Evolutionary conservation across 2,888 invertebrate species (phyloP).

Genomic region (Diogma glabrata): DNA sequence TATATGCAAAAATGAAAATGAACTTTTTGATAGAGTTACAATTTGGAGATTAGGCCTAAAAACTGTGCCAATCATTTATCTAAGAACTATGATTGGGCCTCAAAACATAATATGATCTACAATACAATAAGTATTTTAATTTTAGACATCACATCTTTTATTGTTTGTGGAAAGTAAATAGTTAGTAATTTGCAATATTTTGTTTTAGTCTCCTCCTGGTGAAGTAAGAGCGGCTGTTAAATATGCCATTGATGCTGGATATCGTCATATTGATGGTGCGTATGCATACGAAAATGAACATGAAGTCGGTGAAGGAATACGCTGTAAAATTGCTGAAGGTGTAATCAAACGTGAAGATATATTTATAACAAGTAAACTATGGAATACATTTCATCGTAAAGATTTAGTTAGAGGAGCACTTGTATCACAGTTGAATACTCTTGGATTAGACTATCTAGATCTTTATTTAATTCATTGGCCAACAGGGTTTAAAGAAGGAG

Average conservation of each 20-base stretch:
- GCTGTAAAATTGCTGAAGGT: conserved; percentile 49
- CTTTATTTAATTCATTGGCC: conserved; percentile 76
- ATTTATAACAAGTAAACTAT: conserved; percentile 45
- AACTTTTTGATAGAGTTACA: too few relatives aligned
- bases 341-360: conserved; percentile 54
- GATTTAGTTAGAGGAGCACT: conserved; percentile 54
- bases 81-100: too few relatives aligned
- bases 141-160: too few relatives aligned
- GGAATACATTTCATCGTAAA: conserved; percentile 45
- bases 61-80: too few relatives aligned
- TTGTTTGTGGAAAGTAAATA: too few relatives aligned
- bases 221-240: conserved; percentile 53
- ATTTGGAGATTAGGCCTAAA: too few relatives aligned
- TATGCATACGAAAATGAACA: conserved; percentile 55
- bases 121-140: too few relatives aligned
- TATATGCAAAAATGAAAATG: too few relatives aligned
- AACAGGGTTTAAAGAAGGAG: conserved; percentile 42
- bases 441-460: conserved; percentile 64
- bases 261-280: conserved; percentile 56
- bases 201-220: conserved; percentile 26
- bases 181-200: too few relatives aligned
- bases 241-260: conserved; percentile 60
- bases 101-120: too few relatives aligned
- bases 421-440: conserved; percentile 45
- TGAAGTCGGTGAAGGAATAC: conserved; percentile 54